phyloP scores from a whole-genome alignment of 1,140 invertebrate genomes.

The Atta texana region DNA sequence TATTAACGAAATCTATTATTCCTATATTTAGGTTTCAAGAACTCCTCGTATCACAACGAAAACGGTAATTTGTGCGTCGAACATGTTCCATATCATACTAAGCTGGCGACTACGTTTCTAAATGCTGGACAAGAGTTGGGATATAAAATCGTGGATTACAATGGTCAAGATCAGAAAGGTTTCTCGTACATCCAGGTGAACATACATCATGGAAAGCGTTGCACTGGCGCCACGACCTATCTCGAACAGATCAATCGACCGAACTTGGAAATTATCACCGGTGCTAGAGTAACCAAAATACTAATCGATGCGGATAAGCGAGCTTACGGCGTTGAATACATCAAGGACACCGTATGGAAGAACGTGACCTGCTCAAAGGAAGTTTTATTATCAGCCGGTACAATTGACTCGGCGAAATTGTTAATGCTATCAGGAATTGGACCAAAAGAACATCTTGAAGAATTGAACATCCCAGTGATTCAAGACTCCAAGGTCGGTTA shows the following conservation, averaged over 20 bases:
- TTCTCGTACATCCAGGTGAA: constrained; percentile 90
- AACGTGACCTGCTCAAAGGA: constrained; percentile 88
- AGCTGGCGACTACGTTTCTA: constrained; percentile 85
- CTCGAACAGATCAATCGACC: constrained; percentile 86
- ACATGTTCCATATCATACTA: constrained; percentile 83
- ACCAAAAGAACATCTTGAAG: constrained; percentile 89
- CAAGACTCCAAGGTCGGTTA: constrained; percentile 90
- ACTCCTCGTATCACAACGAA: constrained; percentile 85
- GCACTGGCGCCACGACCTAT: constrained; percentile 89
- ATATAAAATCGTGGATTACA: constrained; percentile 86
- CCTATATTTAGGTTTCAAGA: constrained; percentile 72
- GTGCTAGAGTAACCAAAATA: constrained; percentile 88
- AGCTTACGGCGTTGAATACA: constrained; percentile 88
- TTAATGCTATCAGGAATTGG: constrained; percentile 92
- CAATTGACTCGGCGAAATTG: constrained; percentile 90
- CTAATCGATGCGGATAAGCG: constrained; percentile 86
- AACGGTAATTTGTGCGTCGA: constrained; percentile 85
- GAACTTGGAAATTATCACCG: constrained; percentile 91
- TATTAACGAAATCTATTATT: constrained; percentile 16
- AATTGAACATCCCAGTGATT: constrained; percentile 89
- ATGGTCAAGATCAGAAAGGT: constrained; percentile 85
- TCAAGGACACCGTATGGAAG: constrained; percentile 84
- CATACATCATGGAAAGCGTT: constrained; percentile 88
- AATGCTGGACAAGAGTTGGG: constrained; percentile 87
- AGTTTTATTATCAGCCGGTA: constrained; percentile 90